A percentile compares a stretch with the other conserved stretches of the same genome.
phyloP scores from a whole-genome alignment of 2,888 invertebrate species.

The Pandemis corylana region DNA sequence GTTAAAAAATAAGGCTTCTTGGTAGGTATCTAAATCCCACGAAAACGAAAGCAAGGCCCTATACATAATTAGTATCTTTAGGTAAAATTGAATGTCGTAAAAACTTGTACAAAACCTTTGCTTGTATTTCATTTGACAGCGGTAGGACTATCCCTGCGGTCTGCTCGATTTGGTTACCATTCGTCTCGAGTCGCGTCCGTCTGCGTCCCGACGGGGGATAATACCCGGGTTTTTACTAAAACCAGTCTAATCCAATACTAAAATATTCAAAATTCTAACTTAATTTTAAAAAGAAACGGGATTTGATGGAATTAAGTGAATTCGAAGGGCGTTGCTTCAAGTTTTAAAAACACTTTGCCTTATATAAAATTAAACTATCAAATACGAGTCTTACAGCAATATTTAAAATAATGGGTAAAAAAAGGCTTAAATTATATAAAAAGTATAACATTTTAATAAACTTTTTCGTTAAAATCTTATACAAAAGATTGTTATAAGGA shows the following conservation, averaged over 20 bases:
- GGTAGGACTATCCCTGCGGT: conserved; percentile 13
- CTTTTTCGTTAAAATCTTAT: too few relatives aligned
- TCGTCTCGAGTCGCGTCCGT: conserved; percentile 50
- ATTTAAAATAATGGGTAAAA: too few relatives aligned
- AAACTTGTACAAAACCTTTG: neutral
- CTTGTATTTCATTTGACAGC: conserved; percentile 4
- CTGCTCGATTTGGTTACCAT: conserved; percentile 27
- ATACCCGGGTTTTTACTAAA: conserved; percentile 72
- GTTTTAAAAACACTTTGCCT: neutral
- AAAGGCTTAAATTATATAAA: too few relatives aligned
- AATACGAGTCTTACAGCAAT: too few relatives aligned
- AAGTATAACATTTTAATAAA: too few relatives aligned
- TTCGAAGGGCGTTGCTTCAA: neutral
- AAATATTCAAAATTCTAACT: conserved; percentile 66
- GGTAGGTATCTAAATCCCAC: neutral
- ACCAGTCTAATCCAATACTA: conserved; percentile 68
- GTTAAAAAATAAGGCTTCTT: too few relatives aligned
- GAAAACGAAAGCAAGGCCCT: neutral
- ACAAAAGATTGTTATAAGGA: too few relatives aligned
- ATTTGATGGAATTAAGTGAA: conserved; percentile 17
- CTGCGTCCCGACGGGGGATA: conserved; percentile 67
- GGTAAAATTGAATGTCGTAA: neutral
- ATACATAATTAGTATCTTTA: neutral
- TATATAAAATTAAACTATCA: neutral
- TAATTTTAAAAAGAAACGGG: conserved; percentile 53